phyloP scores from a whole-genome alignment of 2,888 invertebrate genomes.

The Horisme vitalbata region DNA sequence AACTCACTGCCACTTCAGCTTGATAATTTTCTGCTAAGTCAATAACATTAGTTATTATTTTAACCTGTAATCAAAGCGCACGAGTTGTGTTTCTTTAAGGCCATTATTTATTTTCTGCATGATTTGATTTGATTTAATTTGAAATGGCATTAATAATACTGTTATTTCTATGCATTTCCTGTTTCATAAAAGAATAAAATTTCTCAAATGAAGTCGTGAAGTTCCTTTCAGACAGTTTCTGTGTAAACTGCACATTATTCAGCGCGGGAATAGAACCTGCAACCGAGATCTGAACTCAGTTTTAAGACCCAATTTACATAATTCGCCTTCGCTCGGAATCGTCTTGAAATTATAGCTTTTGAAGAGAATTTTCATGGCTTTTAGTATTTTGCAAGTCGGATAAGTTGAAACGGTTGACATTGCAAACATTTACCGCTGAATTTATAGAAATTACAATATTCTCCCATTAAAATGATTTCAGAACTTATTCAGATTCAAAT shows the following conservation, averaged over 20 bases:
- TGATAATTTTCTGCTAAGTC: too few species aligned
- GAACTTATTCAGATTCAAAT: too few species aligned
- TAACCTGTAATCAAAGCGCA: too few species aligned
- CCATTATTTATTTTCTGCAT: too few species aligned
- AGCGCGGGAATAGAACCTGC: slow-evolving; percentile 24
- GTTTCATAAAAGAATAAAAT: slow-evolving; percentile 18
- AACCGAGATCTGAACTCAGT: slow-evolving; percentile 30
- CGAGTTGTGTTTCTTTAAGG: too few species aligned
- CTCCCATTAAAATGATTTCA: too few species aligned
- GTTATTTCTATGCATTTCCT: not conserved
- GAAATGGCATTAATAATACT: too few species aligned
- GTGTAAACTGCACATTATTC: slow-evolving; percentile 28
- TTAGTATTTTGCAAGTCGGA: slow-evolving; percentile 14
- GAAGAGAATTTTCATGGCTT: slow-evolving; percentile 17
- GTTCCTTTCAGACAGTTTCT: slow-evolving; percentile 26
- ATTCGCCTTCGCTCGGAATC: slow-evolving; percentile 25
- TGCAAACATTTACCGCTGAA: too few species aligned
- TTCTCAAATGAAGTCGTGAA: slow-evolving; percentile 23
- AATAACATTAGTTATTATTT: too few species aligned
- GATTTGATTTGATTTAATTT: too few species aligned
- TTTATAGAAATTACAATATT: too few species aligned
- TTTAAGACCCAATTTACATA: slow-evolving; percentile 43
- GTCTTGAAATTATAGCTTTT: slow-evolving; percentile 25
- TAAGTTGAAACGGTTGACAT: not conserved
- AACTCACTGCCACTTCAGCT: too few species aligned